phyloP scores from a whole-genome alignment of 2,888 invertebrate genomes.

The Choreutis nemorana region DNA sequence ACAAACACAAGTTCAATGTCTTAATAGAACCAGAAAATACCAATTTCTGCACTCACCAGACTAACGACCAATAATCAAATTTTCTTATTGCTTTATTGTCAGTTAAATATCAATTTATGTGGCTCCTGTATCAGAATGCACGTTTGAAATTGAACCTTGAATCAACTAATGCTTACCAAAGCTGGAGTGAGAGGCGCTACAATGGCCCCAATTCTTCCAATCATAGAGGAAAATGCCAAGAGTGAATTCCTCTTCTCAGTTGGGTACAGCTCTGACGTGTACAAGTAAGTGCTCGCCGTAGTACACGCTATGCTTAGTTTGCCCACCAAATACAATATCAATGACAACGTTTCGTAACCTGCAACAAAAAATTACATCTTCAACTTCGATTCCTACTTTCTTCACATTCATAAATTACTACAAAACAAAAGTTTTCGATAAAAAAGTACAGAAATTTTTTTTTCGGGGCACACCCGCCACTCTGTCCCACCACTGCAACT shows the following conservation, averaged over 20 bases:
- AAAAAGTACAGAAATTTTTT: no score
- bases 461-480: no score
- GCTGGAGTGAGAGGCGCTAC: slow-evolving; percentile 69
- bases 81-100: no score
- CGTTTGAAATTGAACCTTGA: no score
- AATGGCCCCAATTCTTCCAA: slow-evolving; percentile 70
- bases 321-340: slow-evolving; percentile 57
- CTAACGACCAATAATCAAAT: no score
- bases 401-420: not conserved
- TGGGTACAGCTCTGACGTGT: slow-evolving; percentile 70
- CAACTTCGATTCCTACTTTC: not conserved
- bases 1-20: no score
- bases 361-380: slow-evolving; percentile 1
- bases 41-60: no score
- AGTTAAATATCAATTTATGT: no score
- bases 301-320: slow-evolving; percentile 66
- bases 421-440: no score
- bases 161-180: slow-evolving; percentile 63
- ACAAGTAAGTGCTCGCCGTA: slow-evolving; percentile 64
- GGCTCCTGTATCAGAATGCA: no score
- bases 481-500: no score
- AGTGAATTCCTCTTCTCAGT: slow-evolving; percentile 67
- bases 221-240: slow-evolving; percentile 69
- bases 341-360: slow-evolving; percentile 13
- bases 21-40: no score